phyloP scores from a whole-genome alignment of 2,113 vertebrate genomes.

The Girardinichthys multiradiatus region DNA sequence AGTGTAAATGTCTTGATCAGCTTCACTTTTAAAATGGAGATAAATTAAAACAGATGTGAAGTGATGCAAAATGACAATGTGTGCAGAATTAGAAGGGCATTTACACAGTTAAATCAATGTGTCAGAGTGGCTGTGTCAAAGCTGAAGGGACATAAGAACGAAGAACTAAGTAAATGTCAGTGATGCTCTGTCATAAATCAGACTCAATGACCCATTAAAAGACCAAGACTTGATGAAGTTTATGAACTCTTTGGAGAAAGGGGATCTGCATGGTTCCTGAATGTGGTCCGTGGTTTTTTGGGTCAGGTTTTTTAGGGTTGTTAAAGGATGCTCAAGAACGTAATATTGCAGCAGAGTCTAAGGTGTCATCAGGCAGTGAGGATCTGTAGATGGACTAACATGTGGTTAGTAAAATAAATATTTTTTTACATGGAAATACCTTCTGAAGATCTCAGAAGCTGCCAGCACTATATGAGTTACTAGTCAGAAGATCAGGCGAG shows the following conservation, averaged over 20 bases:
- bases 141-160: background rate
- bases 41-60: background rate
- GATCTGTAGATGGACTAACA: no score
- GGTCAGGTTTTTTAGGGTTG: background rate
- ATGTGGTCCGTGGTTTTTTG: background rate
- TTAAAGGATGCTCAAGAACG: no score
- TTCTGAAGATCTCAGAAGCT: no score
- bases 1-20: background rate
- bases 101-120: background rate
- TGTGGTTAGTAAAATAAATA: no score
- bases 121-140: background rate
- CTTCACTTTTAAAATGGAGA: background rate
- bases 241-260: background rate
- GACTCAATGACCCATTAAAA: background rate
- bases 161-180: background rate
- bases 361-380: no score
- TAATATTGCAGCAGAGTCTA: no score
- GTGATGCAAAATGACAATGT: background rate
- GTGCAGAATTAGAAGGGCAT: background rate
- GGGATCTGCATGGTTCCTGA: no score
- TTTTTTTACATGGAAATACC: no score
- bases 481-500: no score
- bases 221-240: background rate
- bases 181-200: background rate
- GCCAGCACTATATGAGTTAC: no score